These are phyloP conservation scores for Sciurus vulgaris DNA, from an alignment of 2,797 vertebrate genomes.

Conservation along the genomic window DNA sequence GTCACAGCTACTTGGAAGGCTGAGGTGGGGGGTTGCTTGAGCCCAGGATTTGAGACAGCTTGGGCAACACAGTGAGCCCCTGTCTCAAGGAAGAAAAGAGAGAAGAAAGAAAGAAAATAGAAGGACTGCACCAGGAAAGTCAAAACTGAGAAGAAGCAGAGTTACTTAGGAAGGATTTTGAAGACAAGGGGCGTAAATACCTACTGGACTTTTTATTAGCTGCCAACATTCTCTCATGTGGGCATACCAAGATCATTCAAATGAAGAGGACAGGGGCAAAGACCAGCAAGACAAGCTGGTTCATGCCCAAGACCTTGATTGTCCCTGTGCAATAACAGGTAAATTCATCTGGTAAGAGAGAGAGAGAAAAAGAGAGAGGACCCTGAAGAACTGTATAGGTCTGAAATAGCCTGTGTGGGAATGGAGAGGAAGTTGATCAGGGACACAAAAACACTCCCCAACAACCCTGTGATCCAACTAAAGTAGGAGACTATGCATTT, in stretches of 20 bases:
- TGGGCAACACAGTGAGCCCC: background rate
- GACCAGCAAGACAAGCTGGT: background rate
- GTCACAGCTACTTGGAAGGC: background rate
- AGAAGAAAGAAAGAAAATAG: background rate
- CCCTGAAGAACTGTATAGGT: background rate
- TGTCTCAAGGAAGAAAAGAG: background rate
- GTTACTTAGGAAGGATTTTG: background rate
- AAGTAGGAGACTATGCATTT: background rate
- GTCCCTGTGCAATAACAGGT: background rate
- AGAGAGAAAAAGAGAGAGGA: background rate
- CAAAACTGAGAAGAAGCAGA: background rate
- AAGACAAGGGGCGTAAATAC: background rate
- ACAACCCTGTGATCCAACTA: background rate
- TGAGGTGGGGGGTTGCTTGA: background rate
- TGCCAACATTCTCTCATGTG: background rate
- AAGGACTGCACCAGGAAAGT: background rate
- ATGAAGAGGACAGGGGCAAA: background rate
- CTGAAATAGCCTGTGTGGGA: background rate
- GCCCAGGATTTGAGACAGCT: background rate
- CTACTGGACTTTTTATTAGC: background rate
- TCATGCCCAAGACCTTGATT: background rate
- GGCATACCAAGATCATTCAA: background rate
- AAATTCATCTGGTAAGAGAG: background rate
- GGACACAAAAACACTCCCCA: background rate
- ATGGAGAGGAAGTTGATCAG: background rate